Base-by-base conservation (phyloP, 1,140 invertebrate species). In the Halictus rubicundus region DNA sequence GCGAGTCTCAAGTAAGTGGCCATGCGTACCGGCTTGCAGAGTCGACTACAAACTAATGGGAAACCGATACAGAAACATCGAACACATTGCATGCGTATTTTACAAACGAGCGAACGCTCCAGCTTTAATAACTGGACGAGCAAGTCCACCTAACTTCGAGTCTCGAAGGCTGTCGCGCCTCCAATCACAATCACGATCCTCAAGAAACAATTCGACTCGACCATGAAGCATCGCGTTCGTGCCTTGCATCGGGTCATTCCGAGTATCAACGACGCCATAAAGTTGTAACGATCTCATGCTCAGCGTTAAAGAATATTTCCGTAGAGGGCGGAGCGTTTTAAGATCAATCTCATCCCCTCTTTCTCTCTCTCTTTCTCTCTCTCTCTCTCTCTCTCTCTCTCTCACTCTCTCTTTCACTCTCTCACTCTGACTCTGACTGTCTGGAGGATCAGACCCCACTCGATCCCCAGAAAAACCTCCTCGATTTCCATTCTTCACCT, bases 401-500 rank as follows among this genome's bases (percentile, higher is more conserved):
- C 42, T 46, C 10, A 12, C 42, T 46, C 42, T 12, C 10, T 46
- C 42, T 12, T 9, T 46, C 42, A 12, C 42, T 12, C 42, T 46
- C 42, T 46, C 42, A 9, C 39, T 42, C 39, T 42, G 7, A 9
- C 39, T 42, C 39, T 42, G 7, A 9, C 39, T 37, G 39, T 0
- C n/a, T 12, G 4, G 25, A 25, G 32, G 10, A 66, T 63, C 61
- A n/a, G 23, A 25, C 49, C 32, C 32, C 2, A 39, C 12, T 60
- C n/a, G n/a, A 60, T 71, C 63, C 12, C 16, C 21, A 19, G 0
- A 57, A 5, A 37, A 25, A 7, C 42, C n/a, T 5, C n/a, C 39
- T 25, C 39, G 39, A 66, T 66, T 46, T 39, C 64, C 39, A 66
- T 66, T 49, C 39, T 66, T 46, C 39, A 25, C 64, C 14, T 66